phyloP scores from a whole-genome alignment of 2,888 invertebrate genomes.

The Lithophane socia region DNA sequence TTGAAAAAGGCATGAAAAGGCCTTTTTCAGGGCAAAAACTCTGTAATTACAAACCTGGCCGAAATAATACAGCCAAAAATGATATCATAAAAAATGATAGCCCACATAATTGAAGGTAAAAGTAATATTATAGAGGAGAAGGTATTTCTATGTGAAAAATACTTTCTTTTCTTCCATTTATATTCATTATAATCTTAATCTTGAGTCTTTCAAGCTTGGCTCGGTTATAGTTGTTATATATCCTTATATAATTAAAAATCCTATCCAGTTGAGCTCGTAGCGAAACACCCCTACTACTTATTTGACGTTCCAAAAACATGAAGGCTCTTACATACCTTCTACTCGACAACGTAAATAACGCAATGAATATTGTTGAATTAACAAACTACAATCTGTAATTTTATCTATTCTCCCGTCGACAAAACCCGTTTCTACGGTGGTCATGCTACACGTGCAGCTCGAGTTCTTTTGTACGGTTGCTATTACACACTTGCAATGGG shows the following conservation, averaged over 20 bases:
- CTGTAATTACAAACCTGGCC: conserved; percentile 53
- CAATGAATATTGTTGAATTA: no score
- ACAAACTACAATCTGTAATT: no score
- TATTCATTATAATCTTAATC: conserved; percentile 73
- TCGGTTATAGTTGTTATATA: conserved; percentile 76
- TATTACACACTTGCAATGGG: background rate
- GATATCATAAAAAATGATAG: conserved; percentile 63
- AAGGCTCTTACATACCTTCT: background rate
- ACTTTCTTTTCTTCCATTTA: conserved; percentile 59
- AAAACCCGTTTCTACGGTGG: no score
- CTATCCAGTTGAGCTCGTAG: conserved; percentile 65
- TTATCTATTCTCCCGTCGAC: no score
- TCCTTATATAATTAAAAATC: conserved; percentile 77
- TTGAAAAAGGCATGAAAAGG: conserved; percentile 41
- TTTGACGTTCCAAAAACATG: background rate
- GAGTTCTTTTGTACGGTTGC: background rate
- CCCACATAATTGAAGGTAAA: conserved; percentile 47
- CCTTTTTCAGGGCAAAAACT: conserved; percentile 29
- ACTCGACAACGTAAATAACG: no score
- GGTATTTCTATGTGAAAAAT: conserved; percentile 57
- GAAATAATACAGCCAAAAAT: conserved; percentile 57
- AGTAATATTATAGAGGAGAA: conserved; percentile 53
- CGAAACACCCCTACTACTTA: conserved; percentile 61
- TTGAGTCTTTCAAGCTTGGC: conserved; percentile 65
- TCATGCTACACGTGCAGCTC: no score